Evolutionary conservation across 1,140 invertebrate species (phyloP), one percentile per base, ranked within the genome.

Genomic region (Procambarus virginalis): DNA sequence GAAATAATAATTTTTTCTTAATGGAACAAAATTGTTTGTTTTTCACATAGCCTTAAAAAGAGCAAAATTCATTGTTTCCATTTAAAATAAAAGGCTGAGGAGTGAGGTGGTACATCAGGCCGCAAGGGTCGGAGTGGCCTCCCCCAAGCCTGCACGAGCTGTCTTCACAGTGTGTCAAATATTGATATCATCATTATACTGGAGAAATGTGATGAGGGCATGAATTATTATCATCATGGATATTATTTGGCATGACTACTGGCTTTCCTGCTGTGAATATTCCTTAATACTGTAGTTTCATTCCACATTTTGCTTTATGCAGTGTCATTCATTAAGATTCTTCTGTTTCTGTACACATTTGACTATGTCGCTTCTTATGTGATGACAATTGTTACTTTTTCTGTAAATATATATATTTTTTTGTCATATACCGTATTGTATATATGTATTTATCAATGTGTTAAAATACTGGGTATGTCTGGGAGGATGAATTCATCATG

Each of bases 151-250:
- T 89, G 81, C 88, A 89, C 70, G 78, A 84, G 88, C 64, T 88
- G 86, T 89, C 88, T 89, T 89, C 88, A 89, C 75, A 76, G 51
- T 84, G 88, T 89, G 88, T 89, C 88, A 89, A 89, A 89, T 89
- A 89, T 89, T 78, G 84, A 89, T 84, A 89, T 84, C 75, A 84
- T 89, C 82, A 79, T 89, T 89, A 81, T 84, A 77, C 79, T 78
- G 88, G 75, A 84, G 60, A 75, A 84, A 51, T 84, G 73, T n/a
- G 81, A 64, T 79, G 51, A 73, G 48, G 60, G 58, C 55, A 76
- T 80, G 84, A 58, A 77, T 49, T 55, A 46, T 48, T 0, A 73
- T 73, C 34, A 68, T 73, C 6, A 17, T 73, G 68, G n/a, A 34
- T 73, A 73, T 68, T 73, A 20, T 34, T 70, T 34, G 2, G 8